Base-by-base conservation (phyloP, 2,113 vertebrate genomes). In the Labeo catla region DNA sequence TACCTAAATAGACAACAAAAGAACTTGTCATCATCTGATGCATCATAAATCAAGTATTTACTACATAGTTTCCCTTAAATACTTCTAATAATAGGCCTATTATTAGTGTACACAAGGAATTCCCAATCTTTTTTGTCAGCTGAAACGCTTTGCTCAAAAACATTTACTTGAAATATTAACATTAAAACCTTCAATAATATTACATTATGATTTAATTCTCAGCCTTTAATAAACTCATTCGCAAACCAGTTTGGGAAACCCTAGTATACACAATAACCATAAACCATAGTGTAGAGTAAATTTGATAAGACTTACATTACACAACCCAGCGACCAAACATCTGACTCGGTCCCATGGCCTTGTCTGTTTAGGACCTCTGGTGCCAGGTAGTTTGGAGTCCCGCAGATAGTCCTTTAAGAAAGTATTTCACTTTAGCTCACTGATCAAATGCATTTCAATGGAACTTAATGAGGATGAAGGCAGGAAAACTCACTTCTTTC, bases 331-430 rank as follows among this genome's bases (percentile, higher is more conserved):
- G 98, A 99, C 98, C 98, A 99, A 79, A 99, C 95, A 0, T 99
- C 98, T 0, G 98, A 98, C 90, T 99, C 98, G 0, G 97, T 97
- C 43, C 98, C 97, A 0, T 99, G 98, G 36, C 98, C 98, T 84
- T 98, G 98, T 83, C 97, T 94, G 94, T 98, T 95, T n/a, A 99
- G 93, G 87, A 99, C 98, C 93, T 99, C 98, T 4, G 98, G 98
- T 16, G 98, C 98, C 94, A 99, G 94, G 84, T 99, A 99, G 92
- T 99, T 99, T n/a, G 98, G 98, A 70, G 98, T 99, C 43, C 98
- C 98, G 91, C 98, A 99, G 92, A 99, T 98, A n/a, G 98, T 99
- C 92, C 98, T 99, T 90, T 50, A 72, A 59, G 87, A n/a, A 1
- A 54, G n/a, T 10, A 87, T 76, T 87, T 88, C 15, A 84, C 76